Evolutionary conservation across 2,888 invertebrate genomes (phyloP).

Genomic region (Agriopis marginaria): DNA sequence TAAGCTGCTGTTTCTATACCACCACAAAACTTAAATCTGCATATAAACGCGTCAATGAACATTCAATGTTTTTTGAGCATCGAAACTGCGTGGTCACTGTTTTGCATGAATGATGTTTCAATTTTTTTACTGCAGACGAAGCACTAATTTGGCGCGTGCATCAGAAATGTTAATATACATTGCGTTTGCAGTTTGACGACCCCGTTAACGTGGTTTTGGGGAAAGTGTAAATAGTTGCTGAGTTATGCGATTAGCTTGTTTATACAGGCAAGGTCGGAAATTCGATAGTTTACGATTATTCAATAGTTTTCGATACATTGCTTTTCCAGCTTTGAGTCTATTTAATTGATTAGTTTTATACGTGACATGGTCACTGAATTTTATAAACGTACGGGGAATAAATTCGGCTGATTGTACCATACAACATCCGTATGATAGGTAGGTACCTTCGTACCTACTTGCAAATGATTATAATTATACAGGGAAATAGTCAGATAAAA

Average conservation of each 20-base stretch:
- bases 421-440: no score
- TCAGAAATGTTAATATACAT: slow-evolving; percentile 51
- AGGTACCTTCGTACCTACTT: no score
- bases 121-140: slow-evolving; percentile 48
- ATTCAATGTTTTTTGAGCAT: slow-evolving; percentile 47
- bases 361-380: background rate
- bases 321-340: slow-evolving; percentile 14
- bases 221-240: slow-evolving; percentile 61
- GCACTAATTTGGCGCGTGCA: slow-evolving; percentile 44
- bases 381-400: background rate
- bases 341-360: background rate
- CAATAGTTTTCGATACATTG: slow-evolving; percentile 31
- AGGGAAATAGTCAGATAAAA: no score
- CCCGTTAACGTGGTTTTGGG: slow-evolving; percentile 54
- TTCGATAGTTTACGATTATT: slow-evolving; percentile 26
- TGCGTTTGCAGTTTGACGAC: slow-evolving; percentile 58
- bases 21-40: slow-evolving; percentile 46
- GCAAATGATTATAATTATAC: no score
- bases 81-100: slow-evolving; percentile 47
- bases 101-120: slow-evolving; percentile 39
- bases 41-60: slow-evolving; percentile 60
- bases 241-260: slow-evolving; percentile 52
- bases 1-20: slow-evolving; percentile 63
- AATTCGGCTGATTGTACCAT: no score
- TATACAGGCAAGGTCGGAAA: slow-evolving; percentile 43